Conservation (phyloP, 2,888 invertebrate genomes). For the Tenthredo livida region DNA sequence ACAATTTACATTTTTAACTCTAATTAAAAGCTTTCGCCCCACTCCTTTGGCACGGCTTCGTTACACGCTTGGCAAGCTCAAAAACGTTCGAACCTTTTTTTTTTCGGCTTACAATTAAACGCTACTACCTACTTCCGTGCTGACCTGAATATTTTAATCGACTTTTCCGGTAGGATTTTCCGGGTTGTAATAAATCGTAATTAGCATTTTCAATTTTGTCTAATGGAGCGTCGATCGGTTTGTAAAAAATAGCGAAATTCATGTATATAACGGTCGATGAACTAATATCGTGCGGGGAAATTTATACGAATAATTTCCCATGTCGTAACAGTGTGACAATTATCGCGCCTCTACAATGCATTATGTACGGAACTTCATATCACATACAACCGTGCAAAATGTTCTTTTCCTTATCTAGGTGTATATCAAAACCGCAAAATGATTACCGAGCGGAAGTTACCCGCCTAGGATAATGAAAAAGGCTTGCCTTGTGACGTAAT, state of each 20-base stretch:
- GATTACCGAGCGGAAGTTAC: background rate
- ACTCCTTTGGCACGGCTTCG: background rate
- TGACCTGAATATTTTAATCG: conserved; percentile 30
- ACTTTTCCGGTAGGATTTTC: background rate
- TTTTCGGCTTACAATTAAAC: background rate
- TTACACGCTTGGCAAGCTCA: conserved; percentile 13
- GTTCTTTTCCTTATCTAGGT: background rate
- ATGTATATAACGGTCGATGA: background rate
- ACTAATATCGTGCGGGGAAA: background rate
- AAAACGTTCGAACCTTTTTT: conserved; percentile 13
- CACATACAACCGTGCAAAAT: background rate
- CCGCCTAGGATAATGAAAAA: background rate
- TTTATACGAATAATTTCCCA: background rate
- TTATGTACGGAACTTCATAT: background rate
- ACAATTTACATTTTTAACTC: conserved; percentile 16
- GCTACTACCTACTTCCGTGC: background rate
- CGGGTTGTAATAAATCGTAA: background rate
- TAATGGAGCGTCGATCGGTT: background rate
- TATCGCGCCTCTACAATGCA: background rate
- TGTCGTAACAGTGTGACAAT: background rate
- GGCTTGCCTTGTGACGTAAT: background rate
- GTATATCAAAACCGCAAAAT: background rate
- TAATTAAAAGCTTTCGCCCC: conserved; percentile 6
- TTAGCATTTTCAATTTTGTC: background rate
- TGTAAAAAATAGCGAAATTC: background rate